Percentiles rank a stretch among this genome's conserved stretches.
Evolutionary conservation across 1,140 invertebrate species (phyloP).

Genomic region (honey bee (Apis mellifera)): Amel_HAv3.1 CM009934.2:721001-721500

Average conservation of each 20-base stretch:
- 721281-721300: constrained; percentile 57
- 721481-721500: constrained; percentile 34
- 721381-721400: background rate
- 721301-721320: background rate
- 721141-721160: background rate
- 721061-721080: background rate
- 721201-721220: constrained; percentile 21
- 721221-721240: constrained; percentile 50
- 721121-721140: constrained; percentile 2
- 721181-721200: constrained; percentile 9
- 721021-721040: background rate
- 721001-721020: constrained; percentile 26
- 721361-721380: too few relatives aligned
- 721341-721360: background rate
- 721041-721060: constrained; percentile 2
- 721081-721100: background rate
- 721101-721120: background rate
- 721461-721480: background rate
- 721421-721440: constrained; percentile 39
- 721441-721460: constrained; percentile 16
- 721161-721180: background rate
- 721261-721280: background rate
- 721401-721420: constrained; percentile 12
- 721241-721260: constrained; percentile 17
- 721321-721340: background rate